phyloP scores from a whole-genome alignment of 2,797 vertebrate genomes.

The Falco peregrinus region DNA sequence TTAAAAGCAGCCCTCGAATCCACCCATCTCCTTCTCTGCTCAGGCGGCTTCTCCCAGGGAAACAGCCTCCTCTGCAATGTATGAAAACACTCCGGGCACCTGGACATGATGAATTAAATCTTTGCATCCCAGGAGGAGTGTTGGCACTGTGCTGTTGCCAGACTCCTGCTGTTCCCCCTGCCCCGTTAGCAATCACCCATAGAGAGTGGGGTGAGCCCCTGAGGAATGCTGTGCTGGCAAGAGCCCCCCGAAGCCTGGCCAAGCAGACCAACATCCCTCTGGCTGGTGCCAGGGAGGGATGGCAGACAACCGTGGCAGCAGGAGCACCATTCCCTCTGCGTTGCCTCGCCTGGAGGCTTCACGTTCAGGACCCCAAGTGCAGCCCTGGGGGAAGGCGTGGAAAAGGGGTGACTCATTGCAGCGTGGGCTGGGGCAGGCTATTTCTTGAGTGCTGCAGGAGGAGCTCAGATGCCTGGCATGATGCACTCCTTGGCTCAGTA shows the following conservation, averaged over 20 bases:
- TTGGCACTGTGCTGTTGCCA: neutral
- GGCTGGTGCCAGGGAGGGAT: neutral
- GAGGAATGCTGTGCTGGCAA: neutral
- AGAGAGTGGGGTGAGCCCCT: fast-evolving
- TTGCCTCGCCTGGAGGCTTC: fast-evolving
- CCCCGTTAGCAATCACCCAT: neutral
- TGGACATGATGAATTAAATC: fast-evolving
- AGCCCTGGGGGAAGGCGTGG: fast-evolving
- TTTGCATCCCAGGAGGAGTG: neutral
- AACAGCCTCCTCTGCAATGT: neutral
- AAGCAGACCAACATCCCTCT: neutral
- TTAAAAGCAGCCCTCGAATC: neutral
- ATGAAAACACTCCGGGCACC: neutral
- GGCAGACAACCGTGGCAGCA: neutral
- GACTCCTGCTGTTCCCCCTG: neutral
- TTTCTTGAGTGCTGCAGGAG: neutral
- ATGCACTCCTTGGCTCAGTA: fast-evolving
- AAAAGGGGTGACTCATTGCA: fast-evolving
- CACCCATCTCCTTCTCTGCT: neutral
- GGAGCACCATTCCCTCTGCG: neutral
- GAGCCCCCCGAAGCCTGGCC: neutral
- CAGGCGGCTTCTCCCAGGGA: neutral
- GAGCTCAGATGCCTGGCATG: neutral
- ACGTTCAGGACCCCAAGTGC: fast-evolving
- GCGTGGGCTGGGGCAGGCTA: fast-evolving